A percentile compares a stretch with the other conserved stretches of the same genome.
Conservation (phyloP, 2,888 invertebrate species). For the Halictus ligatus region DNA sequence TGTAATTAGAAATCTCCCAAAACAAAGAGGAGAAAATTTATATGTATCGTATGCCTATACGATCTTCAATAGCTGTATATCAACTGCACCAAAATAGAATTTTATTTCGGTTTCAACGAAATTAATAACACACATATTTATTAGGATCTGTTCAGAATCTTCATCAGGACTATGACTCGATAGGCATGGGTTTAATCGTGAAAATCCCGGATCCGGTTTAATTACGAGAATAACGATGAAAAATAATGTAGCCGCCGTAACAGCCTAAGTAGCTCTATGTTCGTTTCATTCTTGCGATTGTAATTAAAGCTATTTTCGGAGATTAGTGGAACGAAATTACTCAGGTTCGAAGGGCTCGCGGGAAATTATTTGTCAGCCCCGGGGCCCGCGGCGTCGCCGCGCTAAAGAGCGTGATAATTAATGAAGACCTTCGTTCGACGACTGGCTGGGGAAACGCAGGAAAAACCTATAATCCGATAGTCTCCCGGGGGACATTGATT, state of each 20-base stretch:
- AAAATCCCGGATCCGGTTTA: not conserved
- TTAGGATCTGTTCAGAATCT: too few relatives aligned
- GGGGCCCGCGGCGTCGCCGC: not conserved
- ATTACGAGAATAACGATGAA: not conserved
- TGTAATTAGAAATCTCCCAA: too few relatives aligned
- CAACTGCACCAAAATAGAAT: too few relatives aligned
- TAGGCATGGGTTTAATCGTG: not conserved
- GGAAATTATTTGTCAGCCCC: constrained; percentile 27
- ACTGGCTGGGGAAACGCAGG: constrained; percentile 33
- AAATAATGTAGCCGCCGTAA: not conserved
- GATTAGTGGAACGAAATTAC: not conserved
- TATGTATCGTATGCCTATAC: too few relatives aligned
- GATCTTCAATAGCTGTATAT: too few relatives aligned
- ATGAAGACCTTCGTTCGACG: constrained; percentile 52
- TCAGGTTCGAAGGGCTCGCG: not conserved
- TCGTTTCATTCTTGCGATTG: not conserved
- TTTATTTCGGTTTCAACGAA: too few relatives aligned
- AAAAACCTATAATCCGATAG: constrained; percentile 65
- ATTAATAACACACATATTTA: too few relatives aligned
- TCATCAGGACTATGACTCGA: too few relatives aligned
- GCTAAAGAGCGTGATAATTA: constrained; percentile 62
- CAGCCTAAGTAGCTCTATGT: not conserved
- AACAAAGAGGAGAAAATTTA: too few relatives aligned
- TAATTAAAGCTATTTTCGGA: not conserved
- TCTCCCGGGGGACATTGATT: constrained; percentile 63